Evolutionary conservation across 2,797 vertebrate genomes (phyloP).

Genomic region (Mus caroli): DNA sequence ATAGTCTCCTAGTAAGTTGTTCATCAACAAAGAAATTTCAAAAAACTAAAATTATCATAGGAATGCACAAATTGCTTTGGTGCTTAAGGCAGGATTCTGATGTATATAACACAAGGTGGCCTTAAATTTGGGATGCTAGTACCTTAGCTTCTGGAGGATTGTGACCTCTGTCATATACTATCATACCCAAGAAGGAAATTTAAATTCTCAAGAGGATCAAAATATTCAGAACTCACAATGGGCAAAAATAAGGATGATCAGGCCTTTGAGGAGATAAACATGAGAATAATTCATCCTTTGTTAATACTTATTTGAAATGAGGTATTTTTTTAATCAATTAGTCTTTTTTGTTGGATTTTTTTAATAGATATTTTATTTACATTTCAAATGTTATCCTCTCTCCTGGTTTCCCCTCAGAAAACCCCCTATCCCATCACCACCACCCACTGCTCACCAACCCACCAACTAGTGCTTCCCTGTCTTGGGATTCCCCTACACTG

Average conservation of each 20-base stretch:
- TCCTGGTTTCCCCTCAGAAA: no score
- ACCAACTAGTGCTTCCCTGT: no score
- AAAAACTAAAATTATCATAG: background rate
- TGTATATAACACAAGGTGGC: no score
- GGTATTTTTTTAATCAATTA: background rate
- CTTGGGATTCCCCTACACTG: no score
- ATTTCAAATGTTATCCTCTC: no score
- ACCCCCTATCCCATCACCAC: no score
- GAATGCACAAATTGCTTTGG: background rate
- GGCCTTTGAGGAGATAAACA: background rate
- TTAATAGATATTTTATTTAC: no score
- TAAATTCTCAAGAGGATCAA: background rate
- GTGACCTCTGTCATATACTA: no score
- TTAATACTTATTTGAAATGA: slow-evolving; percentile 40
- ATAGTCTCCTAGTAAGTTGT: background rate
- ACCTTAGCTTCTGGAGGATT: background rate
- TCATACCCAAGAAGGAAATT: background rate
- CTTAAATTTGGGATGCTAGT: background rate
- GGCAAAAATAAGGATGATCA: background rate
- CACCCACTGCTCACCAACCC: no score
- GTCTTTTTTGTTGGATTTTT: background rate
- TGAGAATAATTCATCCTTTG: slow-evolving; percentile 16
- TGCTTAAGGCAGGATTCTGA: background rate
- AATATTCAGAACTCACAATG: background rate
- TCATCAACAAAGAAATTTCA: slow-evolving; percentile 30